phyloP scores from a whole-genome alignment of 2,797 vertebrate species.

The Merluccius polli region DNA sequence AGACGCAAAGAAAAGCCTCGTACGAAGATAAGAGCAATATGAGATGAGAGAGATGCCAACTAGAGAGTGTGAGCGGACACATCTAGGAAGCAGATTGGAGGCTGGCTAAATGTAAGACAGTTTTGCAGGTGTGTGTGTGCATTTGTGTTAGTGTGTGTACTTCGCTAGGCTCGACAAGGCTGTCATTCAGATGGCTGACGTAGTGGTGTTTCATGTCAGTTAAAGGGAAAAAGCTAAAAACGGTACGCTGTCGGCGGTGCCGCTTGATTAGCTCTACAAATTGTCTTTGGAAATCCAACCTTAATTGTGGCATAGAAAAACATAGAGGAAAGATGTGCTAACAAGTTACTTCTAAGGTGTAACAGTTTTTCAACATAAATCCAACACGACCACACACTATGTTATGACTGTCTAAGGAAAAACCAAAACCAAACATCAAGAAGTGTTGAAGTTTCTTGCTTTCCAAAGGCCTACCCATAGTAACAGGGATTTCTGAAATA shows the following conservation, averaged over 20 bases:
- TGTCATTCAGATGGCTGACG: background rate
- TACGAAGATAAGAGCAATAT: background rate
- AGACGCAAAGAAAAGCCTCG: background rate
- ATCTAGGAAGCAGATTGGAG: constrained; percentile 15
- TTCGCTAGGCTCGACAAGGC: background rate
- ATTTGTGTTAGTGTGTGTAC: background rate
- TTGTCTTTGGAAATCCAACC: background rate
- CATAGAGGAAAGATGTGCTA: background rate
- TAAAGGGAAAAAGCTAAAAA: background rate
- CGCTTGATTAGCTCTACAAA: background rate
- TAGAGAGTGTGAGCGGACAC: background rate
- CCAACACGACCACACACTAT: background rate
- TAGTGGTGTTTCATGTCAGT: background rate
- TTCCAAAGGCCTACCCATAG: background rate
- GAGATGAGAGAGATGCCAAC: background rate
- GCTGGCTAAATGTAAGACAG: constrained; percentile 2
- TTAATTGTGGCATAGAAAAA: background rate
- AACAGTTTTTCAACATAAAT: background rate
- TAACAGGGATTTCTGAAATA: background rate
- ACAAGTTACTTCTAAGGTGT: background rate
- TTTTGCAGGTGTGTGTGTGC: background rate
- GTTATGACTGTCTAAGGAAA: background rate
- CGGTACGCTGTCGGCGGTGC: background rate
- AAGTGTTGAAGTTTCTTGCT: background rate
- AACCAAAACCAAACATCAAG: background rate